Evolutionary conservation across 92 coral and sea anemone species (phyloP), one percentile per base, ranked within the genome.

Genomic region (Bergia sp.): DNA sequence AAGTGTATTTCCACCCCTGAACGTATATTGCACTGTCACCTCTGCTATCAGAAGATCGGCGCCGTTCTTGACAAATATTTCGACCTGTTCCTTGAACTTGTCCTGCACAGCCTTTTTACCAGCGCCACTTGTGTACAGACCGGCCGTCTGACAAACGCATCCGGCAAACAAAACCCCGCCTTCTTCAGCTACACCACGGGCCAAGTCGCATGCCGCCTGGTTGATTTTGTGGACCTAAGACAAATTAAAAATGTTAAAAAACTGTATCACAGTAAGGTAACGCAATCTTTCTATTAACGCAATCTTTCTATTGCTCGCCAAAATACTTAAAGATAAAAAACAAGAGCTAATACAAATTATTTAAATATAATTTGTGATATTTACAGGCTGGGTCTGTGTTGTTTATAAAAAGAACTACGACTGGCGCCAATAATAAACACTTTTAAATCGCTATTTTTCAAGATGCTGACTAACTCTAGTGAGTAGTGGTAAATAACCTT

Each of bases 21-120:
- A 29, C 29, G 29, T 29, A 29, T 29, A 29, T 29, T 29, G 29
- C 29, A 29, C 29, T 29, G 29, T 47, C 45, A 94, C 97, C 95
- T 94, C 97, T 11, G 94, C 95, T 43, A 94, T 89, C 64, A 94
- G 85, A 12, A 94, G 47, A 49, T 94, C 97, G 13, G 77, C 91
- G 37, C 73, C 92, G 76, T 91, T 89, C 78, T 83, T 73, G 4
- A 91, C 79, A 50, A 95, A 91, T 40, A 91, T 90, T 42, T 88
- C 86, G 36, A 88, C 61, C 73, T 95, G 95, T 47, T 91, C 88
- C 58, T 69, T 89, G 43, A 95, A 91, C 77, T 82, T 89, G 53
- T 89, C 88, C 75, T 72, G 88, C 39, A 95, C 89, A 42, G 29
- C 90, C 37, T 91, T 86, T 85, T 91, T 90, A 6, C 93, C 86